Evolutionary conservation across 2,113 vertebrate genomes (phyloP).

Genomic region (Neolamprologus devosi): DNA sequence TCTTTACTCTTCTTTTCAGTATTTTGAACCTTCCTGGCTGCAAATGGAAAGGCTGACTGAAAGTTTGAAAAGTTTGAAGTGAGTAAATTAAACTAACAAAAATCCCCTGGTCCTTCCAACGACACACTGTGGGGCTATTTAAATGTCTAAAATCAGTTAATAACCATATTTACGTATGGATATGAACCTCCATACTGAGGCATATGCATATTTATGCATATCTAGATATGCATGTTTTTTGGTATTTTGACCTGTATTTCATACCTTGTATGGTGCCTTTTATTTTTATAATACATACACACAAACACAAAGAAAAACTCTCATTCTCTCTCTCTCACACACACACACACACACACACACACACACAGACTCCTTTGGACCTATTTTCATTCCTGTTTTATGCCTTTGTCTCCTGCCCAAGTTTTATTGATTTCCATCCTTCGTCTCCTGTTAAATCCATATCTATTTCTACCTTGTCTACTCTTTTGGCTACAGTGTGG

Average conservation of each 20-base stretch:
- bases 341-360: not conserved
- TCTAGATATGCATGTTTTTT: not conserved
- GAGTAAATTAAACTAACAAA: not conserved
- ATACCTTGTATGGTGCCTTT: not conserved
- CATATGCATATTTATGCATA: not conserved
- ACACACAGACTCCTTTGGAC: not conserved
- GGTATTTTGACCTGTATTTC: not conserved
- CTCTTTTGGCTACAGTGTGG: not conserved
- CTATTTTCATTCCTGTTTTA: not conserved
- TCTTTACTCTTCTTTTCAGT: not conserved
- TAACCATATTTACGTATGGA: not conserved
- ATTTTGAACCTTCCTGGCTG: not conserved
- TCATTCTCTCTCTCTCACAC: not conserved
- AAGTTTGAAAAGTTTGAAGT: not conserved
- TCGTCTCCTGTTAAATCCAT: not conserved
- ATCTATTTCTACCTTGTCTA: not conserved
- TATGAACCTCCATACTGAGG: not conserved
- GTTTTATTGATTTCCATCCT: constrained; percentile 17
- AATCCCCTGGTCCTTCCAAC: not conserved
- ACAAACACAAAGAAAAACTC: not conserved
- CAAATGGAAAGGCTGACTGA: not conserved
- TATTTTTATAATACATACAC: not conserved
- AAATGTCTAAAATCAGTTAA: not conserved
- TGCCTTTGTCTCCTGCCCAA: not conserved
- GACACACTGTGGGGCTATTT: not conserved